Evolutionary conservation across 2,113 vertebrate genomes (phyloP).

Genomic region (Austrofundulus limnaeus): DNA sequence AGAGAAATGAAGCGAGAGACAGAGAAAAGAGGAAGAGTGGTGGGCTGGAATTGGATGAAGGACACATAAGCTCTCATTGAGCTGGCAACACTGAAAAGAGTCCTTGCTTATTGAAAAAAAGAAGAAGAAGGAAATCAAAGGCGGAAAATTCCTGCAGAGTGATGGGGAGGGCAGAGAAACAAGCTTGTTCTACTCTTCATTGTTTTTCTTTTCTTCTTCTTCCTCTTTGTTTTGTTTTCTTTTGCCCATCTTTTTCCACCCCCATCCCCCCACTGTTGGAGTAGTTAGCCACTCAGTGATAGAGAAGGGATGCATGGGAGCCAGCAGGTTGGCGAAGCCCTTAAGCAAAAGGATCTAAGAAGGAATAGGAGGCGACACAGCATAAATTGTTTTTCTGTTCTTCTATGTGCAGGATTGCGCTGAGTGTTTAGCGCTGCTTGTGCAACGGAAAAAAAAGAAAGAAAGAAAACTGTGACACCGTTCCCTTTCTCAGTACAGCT

Average conservation of each 20-base stretch:
- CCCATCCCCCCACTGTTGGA: slow-evolving; percentile 19
- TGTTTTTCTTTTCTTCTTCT: slow-evolving; percentile 30
- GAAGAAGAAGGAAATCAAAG: slow-evolving; percentile 74
- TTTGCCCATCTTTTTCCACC: too few species aligned
- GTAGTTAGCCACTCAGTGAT: slow-evolving; percentile 58
- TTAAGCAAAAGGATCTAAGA: slow-evolving; percentile 59
- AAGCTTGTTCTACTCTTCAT: slow-evolving; percentile 57
- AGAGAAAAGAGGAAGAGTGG: slow-evolving; percentile 38
- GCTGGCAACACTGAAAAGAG: slow-evolving; percentile 71
- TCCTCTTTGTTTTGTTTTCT: too few species aligned
- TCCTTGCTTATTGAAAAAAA: slow-evolving; percentile 70
- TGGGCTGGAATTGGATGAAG: slow-evolving; percentile 72
- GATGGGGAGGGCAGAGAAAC: slow-evolving; percentile 53
- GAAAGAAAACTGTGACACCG: slow-evolving; percentile 5
- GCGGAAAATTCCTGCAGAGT: slow-evolving; percentile 65
- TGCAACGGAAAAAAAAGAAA: background rate
- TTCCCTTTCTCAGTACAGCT: slow-evolving; percentile 13
- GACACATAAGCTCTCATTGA: slow-evolving; percentile 65
- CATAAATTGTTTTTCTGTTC: slow-evolving; percentile 57
- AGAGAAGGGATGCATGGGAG: slow-evolving; percentile 45
- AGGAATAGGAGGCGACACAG: slow-evolving; percentile 55
- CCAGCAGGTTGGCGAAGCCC: slow-evolving; percentile 63
- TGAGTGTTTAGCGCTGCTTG: slow-evolving; percentile 27
- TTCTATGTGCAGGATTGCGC: slow-evolving; percentile 41
- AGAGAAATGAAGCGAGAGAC: slow-evolving; percentile 53